These are phyloP conservation scores for Polydrusus pterygomalis DNA, from an alignment of 2,888 invertebrate genomes.

Conservation along the genomic window DNA sequence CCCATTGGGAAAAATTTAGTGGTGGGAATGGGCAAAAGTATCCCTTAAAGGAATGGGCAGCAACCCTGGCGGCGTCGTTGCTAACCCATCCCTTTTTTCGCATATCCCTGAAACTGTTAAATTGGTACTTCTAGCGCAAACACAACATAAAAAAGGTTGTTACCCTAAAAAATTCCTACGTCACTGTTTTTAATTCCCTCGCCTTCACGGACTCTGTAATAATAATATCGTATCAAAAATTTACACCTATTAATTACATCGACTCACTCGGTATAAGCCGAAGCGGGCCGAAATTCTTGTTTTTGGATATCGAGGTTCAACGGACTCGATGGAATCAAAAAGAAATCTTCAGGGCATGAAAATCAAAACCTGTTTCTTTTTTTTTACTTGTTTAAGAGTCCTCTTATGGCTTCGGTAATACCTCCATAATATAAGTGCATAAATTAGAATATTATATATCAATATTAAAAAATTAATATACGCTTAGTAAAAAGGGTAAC, in stretches of 20 bases:
- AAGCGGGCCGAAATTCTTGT: slow-evolving; percentile 26
- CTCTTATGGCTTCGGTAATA: slow-evolving; percentile 23
- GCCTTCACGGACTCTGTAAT: not conserved
- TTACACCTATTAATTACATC: slow-evolving; percentile 12
- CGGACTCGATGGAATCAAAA: slow-evolving; percentile 39
- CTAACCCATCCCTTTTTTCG: too few relatives aligned
- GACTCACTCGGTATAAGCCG: slow-evolving; percentile 5
- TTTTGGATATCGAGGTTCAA: slow-evolving; percentile 41
- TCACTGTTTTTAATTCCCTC: not conserved
- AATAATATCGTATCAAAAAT: not conserved
- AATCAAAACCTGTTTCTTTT: slow-evolving; percentile 40
- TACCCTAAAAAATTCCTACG: not conserved
- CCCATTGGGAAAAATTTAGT: too few relatives aligned
- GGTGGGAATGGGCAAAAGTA: too few relatives aligned
- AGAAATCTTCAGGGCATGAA: slow-evolving; percentile 27
- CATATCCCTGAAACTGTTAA: too few relatives aligned
- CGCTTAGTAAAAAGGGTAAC: too few relatives aligned
- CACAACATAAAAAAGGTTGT: not conserved
- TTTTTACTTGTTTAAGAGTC: slow-evolving; percentile 37
- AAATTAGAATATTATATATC: not conserved
- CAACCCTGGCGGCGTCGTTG: too few relatives aligned
- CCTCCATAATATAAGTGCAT: slow-evolving; percentile 9
- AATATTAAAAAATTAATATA: too few relatives aligned
- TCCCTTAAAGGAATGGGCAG: too few relatives aligned
- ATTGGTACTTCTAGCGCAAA: too few relatives aligned